Percentiles rank a stretch among this genome's conserved stretches.
phyloP scores from a whole-genome alignment of 1,140 invertebrate species.

The Cotesia typhae region DNA sequence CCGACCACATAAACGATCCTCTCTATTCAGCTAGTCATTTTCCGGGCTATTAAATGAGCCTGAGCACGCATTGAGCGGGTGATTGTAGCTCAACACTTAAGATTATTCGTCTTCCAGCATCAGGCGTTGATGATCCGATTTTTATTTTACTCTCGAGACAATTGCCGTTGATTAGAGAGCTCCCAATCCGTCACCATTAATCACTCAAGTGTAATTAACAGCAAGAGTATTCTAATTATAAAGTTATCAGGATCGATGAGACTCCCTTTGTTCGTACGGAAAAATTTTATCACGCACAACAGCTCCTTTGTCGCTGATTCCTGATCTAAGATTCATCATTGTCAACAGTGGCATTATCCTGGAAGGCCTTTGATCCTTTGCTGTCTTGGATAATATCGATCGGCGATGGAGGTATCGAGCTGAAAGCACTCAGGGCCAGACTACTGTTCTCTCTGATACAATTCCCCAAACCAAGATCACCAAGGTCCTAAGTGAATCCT shows the following conservation, averaged over 20 bases:
- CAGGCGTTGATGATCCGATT: neutral
- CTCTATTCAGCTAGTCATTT: neutral
- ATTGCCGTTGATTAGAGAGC: slow-evolving; percentile 29
- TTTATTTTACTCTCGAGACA: neutral
- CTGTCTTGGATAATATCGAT: slow-evolving; percentile 15
- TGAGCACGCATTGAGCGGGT: neutral
- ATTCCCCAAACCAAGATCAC: slow-evolving; percentile 5
- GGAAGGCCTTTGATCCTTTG: neutral
- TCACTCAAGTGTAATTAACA: slow-evolving; percentile 50
- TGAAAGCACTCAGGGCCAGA: neutral
- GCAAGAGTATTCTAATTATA: slow-evolving; percentile 49
- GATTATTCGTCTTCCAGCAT: neutral
- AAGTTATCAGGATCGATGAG: slow-evolving; percentile 46
- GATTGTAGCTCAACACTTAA: neutral
- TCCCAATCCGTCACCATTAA: slow-evolving; percentile 47
- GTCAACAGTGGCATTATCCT: neutral
- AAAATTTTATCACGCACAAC: slow-evolving; percentile 23
- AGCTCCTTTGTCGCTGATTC: slow-evolving; percentile 20
- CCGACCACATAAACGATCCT: slow-evolving; percentile 42
- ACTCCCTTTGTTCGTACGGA: slow-evolving; percentile 22
- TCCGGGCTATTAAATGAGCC: too few relatives aligned
- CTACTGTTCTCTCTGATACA: neutral
- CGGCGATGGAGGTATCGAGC: neutral
- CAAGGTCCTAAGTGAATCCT: slow-evolving; percentile 49
- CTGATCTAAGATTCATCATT: slow-evolving; percentile 11